These are phyloP conservation scores for Setophaga kirtlandii DNA, from an alignment of 2,113 vertebrate species.

Conservation along the genomic window DNA sequence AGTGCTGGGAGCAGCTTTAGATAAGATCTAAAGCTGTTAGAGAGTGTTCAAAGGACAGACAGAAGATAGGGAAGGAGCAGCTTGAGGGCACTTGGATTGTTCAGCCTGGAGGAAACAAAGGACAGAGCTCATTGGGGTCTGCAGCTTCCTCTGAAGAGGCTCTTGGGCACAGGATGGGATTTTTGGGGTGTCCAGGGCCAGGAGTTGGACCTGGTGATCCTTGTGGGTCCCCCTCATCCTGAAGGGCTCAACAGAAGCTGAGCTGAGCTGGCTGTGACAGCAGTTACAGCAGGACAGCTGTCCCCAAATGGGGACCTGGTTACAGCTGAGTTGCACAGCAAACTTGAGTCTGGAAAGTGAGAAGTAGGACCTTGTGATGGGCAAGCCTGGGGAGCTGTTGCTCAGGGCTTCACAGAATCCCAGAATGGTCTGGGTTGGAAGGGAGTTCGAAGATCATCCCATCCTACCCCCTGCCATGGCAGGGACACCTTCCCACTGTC, in stretches of 20 bases:
- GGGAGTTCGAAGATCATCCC: not conserved
- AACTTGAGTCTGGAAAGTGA: not conserved
- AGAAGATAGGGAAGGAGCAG: not conserved
- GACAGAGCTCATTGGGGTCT: fast-evolving
- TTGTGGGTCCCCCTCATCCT: not conserved
- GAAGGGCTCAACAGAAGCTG: not conserved
- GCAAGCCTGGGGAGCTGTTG: not conserved
- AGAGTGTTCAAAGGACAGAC: too few species aligned
- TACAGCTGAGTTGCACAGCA: not conserved
- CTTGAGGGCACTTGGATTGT: not conserved
- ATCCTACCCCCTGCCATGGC: not conserved
- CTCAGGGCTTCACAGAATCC: not conserved
- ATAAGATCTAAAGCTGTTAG: too few species aligned
- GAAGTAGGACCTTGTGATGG: not conserved
- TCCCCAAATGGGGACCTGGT: not conserved
- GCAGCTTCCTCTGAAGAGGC: not conserved
- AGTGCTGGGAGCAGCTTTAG: too few species aligned
- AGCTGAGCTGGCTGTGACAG: not conserved
- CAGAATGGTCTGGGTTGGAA: not conserved
- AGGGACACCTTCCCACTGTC: not conserved
- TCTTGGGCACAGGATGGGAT: not conserved
- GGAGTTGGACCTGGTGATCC: not conserved
- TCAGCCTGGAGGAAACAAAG: not conserved
- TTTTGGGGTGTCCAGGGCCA: not conserved
- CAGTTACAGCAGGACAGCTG: not conserved